Percentiles rank a stretch among this genome's conserved stretches.
Evolutionary conservation across 1,140 invertebrate genomes (phyloP).

Genomic region (Trinorchestia longiramus): DNA sequence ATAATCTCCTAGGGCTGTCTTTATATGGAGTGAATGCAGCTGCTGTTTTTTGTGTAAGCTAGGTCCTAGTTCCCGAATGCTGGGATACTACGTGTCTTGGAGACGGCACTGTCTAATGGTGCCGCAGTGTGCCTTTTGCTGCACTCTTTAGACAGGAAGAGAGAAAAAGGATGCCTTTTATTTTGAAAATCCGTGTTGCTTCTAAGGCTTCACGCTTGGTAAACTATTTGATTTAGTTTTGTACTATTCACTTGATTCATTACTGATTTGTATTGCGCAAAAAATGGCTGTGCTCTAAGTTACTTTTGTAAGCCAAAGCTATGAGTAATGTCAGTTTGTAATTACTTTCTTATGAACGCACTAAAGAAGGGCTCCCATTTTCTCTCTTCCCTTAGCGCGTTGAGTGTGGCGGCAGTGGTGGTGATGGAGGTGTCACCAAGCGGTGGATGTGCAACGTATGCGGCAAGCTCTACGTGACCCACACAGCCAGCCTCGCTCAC

Average conservation of each 20-base stretch:
- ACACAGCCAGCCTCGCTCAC: slow-evolving; percentile 32
- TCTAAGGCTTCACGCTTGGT: neutral
- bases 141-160: neutral
- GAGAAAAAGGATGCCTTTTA: neutral
- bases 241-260: neutral
- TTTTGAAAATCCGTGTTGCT: neutral
- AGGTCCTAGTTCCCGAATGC: neutral
- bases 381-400: slow-evolving; percentile 41
- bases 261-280: neutral
- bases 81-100: neutral
- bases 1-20: no score
- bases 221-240: neutral
- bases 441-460: slow-evolving; percentile 50
- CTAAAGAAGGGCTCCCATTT: slow-evolving; percentile 24
- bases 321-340: neutral
- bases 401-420: slow-evolving; percentile 38
- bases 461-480: slow-evolving; percentile 45
- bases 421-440: slow-evolving; percentile 31
- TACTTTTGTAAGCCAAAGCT: neutral
- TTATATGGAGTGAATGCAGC: neutral
- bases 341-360: neutral
- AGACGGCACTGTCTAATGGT: neutral
- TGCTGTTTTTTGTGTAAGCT: neutral
- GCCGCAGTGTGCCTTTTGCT: neutral
- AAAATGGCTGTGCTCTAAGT: neutral